Percentiles rank a stretch among this genome's conserved stretches.
Conservation (phyloP, 1,140 invertebrate genomes). For the Lordiphosa mommai region DNA sequence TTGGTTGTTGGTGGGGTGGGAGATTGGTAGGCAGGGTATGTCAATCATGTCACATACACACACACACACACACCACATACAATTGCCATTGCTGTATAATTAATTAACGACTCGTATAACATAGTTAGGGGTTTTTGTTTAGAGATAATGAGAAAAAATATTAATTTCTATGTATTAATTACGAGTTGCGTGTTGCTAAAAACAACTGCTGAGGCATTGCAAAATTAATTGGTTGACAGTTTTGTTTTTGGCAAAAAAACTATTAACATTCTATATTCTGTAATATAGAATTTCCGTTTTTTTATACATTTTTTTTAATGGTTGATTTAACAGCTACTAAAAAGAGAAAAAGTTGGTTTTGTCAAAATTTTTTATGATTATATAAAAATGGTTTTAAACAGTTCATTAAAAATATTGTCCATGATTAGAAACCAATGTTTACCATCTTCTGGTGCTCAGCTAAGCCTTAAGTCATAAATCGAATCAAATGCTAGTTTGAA, state of each 20-base stretch:
- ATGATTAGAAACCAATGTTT: too few species aligned
- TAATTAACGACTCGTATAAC: conserved; percentile 39
- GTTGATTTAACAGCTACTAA: too few species aligned
- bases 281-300: conserved; percentile 1
- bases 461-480: too few species aligned
- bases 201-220: background rate
- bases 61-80: conserved; percentile 3
- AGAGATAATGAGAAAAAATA: conserved; percentile 17
- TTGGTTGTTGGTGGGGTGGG: background rate
- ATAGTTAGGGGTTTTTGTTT: conserved; percentile 1
- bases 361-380: too few species aligned
- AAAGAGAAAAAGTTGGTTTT: too few species aligned
- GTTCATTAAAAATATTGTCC: too few species aligned
- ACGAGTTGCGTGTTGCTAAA: conserved; percentile 19
- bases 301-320: too few species aligned
- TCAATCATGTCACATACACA: conserved; percentile 41
- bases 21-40: conserved; percentile 15
- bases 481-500: too few species aligned
- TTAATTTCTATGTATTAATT: conserved; percentile 41
- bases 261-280: background rate
- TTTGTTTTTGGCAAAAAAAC: background rate
- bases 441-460: too few species aligned
- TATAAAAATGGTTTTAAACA: too few species aligned
- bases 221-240: conserved; percentile 28
- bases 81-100: conserved; percentile 31